Evolutionary conservation across 2,797 vertebrate species (phyloP).

Genomic region (Sebastes baramenuke): DNA sequence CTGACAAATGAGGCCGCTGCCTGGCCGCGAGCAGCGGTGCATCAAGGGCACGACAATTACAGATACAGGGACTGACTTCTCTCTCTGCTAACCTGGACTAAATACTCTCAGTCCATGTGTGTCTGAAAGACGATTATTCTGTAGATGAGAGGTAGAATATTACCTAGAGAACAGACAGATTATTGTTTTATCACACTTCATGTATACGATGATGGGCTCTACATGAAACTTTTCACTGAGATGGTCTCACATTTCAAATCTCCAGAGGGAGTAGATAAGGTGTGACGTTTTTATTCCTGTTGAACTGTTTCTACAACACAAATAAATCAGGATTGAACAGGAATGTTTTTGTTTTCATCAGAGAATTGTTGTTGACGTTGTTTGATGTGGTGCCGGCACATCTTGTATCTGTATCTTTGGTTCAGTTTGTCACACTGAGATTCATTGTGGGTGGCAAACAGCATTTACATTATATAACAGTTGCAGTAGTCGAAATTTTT

Average conservation of each 20-base stretch:
- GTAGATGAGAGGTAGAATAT: constrained; percentile 9
- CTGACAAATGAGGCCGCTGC: constrained; percentile 61
- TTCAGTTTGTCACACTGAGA: not conserved
- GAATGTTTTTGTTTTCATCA: not conserved
- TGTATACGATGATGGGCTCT: not conserved
- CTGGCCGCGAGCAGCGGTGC: constrained; percentile 21
- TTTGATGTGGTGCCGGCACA: not conserved
- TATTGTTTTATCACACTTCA: not conserved
- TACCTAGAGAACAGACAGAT: not conserved
- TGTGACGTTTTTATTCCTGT: not conserved
- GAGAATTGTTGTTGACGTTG: not conserved
- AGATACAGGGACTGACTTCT: not conserved
- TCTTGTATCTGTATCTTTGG: not conserved
- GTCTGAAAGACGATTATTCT: not conserved
- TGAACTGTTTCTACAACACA: not conserved
- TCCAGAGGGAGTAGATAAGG: not conserved
- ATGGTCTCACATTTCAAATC: not conserved
- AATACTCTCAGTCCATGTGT: not conserved
- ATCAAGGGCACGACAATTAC: constrained; percentile 46
- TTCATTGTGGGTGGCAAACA: not conserved
- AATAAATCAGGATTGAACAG: not conserved
- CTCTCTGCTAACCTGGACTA: not conserved
- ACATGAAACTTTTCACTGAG: not conserved
- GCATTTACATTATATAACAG: not conserved
- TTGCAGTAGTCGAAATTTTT: accelerated